These are phyloP conservation scores for Dreissena polymorpha DNA, from an alignment of 1,140 invertebrate genomes.

Conservation along the genomic window DNA sequence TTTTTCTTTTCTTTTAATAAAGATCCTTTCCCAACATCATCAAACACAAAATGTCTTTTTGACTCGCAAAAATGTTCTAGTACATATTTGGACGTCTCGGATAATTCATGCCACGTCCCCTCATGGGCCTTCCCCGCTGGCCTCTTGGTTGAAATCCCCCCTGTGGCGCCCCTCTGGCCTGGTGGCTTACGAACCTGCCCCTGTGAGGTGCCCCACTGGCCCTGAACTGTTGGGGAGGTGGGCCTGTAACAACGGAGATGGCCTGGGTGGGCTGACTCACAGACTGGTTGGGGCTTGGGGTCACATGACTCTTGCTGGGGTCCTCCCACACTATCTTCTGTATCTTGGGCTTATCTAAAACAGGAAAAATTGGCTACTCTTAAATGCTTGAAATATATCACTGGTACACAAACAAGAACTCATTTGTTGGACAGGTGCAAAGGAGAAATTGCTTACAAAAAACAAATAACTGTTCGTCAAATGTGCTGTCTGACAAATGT, in stretches of 20 bases:
- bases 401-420: too few relatives aligned
- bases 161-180: constrained; percentile 19
- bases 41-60: background rate
- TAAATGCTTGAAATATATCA: background rate
- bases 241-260: background rate
- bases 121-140: constrained; percentile 32
- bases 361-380: background rate
- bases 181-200: constrained; percentile 5
- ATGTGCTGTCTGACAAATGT: too few relatives aligned
- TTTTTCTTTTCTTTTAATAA: too few relatives aligned
- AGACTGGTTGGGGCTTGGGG: constrained; percentile 37
- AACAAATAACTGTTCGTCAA: too few relatives aligned
- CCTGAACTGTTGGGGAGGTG: background rate
- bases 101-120: constrained; percentile 52
- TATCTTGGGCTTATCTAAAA: constrained; percentile 69
- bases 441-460: too few relatives aligned
- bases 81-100: constrained; percentile 61
- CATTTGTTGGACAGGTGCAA: too few relatives aligned
- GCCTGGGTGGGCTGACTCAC: constrained; percentile 31
- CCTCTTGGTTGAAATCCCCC: constrained; percentile 45
- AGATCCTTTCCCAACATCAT: background rate
- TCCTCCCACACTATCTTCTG: constrained; percentile 64
- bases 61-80: background rate
- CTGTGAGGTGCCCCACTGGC: background rate
- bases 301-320: constrained; percentile 24